Evolutionary conservation across 2,113 vertebrate genomes (phyloP).

Genomic region (Toxotes jaculatrix): DNA sequence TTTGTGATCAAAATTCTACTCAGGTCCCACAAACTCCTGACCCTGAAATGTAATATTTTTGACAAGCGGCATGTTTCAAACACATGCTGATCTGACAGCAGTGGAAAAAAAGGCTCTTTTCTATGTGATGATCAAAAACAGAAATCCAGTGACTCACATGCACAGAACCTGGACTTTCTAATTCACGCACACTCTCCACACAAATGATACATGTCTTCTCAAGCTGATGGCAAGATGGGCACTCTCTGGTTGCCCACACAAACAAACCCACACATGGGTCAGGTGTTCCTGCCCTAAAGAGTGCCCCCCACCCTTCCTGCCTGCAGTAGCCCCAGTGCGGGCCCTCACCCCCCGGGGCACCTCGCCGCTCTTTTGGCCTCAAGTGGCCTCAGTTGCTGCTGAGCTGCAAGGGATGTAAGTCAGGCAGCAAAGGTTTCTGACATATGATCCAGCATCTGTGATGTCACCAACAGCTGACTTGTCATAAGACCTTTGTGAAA

Average conservation of each 20-base stretch:
- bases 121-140: conserved; percentile 14
- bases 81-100: conserved; percentile 9
- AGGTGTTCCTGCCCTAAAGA: conserved; percentile 84
- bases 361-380: conserved; percentile 61
- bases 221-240: conserved; percentile 80
- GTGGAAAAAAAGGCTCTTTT: neutral
- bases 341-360: conserved; percentile 54
- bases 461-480: conserved; percentile 94
- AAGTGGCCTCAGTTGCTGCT: conserved; percentile 76
- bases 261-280: conserved; percentile 79
- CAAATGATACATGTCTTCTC: conserved; percentile 69
- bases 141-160: conserved; percentile 7
- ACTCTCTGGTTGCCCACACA: conserved; percentile 49
- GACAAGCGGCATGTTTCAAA: neutral
- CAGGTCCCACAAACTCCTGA: neutral
- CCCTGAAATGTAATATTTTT: conserved; percentile 1
- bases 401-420: conserved; percentile 83
- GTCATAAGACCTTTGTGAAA: conserved; percentile 87
- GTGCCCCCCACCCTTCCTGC: conserved; percentile 62
- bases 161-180: conserved; percentile 5
- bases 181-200: conserved; percentile 21
- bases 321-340: conserved; percentile 70
- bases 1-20: conserved; percentile 11
- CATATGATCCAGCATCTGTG: conserved; percentile 86
- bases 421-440: conserved; percentile 87